Conservation (phyloP, 2,888 invertebrate species). For the Aromia moschata region DNA sequence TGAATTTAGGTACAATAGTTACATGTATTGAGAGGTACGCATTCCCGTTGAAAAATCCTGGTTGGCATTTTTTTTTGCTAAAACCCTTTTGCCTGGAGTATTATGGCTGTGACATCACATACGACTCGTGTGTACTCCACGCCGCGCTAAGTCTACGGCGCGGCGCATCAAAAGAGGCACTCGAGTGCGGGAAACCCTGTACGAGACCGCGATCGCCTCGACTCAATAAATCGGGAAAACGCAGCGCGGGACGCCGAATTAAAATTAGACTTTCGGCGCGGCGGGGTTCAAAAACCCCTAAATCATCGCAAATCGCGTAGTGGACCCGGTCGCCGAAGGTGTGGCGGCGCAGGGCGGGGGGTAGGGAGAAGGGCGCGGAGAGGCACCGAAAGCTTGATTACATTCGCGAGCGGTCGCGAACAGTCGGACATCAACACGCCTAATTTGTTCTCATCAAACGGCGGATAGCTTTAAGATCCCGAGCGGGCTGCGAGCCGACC, state of each 20-base stretch:
- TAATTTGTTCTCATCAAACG: slow-evolving; percentile 47
- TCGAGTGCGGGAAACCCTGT: too few relatives aligned
- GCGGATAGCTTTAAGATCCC: too few relatives aligned
- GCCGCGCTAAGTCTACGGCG: too few relatives aligned
- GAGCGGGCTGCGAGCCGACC: too few relatives aligned
- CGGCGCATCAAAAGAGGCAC: too few relatives aligned
- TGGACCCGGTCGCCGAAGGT: slow-evolving; percentile 35
- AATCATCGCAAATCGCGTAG: slow-evolving; percentile 44
- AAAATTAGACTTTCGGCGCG: background rate
- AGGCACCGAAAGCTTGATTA: slow-evolving; percentile 45
- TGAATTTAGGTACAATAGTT: too few relatives aligned
- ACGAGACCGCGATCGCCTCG: background rate
- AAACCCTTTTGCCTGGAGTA: too few relatives aligned
- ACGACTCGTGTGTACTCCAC: too few relatives aligned
- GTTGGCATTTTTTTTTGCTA: too few relatives aligned
- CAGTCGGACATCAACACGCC: slow-evolving; percentile 48
- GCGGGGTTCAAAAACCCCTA: slow-evolving; percentile 39
- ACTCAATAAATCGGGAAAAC: background rate
- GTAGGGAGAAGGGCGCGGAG: background rate
- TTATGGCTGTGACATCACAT: too few relatives aligned
- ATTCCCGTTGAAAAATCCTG: too few relatives aligned
- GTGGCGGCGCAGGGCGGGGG: background rate
- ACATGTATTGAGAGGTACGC: too few relatives aligned
- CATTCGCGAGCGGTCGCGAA: slow-evolving; percentile 41
- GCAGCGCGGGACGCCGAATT: background rate